Evolutionary conservation across 1,140 invertebrate genomes (phyloP).

Genomic region (Lasioglossum baleicum): DNA sequence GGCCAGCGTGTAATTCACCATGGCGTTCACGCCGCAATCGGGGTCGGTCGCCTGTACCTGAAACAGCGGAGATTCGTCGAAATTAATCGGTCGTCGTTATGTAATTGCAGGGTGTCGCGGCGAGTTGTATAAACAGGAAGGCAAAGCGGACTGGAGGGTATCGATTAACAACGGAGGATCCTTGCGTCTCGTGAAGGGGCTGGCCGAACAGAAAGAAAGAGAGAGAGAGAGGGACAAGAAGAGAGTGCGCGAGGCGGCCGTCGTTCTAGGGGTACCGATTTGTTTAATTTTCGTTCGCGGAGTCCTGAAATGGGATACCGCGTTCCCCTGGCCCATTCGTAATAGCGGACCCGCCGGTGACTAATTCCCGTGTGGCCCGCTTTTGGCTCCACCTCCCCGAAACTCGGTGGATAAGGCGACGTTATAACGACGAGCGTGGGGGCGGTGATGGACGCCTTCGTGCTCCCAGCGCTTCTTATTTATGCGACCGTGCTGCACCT

Average conservation of each 20-base stretch:
- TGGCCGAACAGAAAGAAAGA: slow-evolving; percentile 4
- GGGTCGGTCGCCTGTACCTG: slow-evolving; percentile 96
- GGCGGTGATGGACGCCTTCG: slow-evolving; percentile 74
- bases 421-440: slow-evolving; percentile 63
- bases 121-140: slow-evolving; percentile 10
- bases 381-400: slow-evolving; percentile 37
- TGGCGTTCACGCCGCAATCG: slow-evolving; percentile 96
- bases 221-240: not conserved
- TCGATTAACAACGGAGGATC: slow-evolving; percentile 15
- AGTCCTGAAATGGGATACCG: slow-evolving; percentile 66
- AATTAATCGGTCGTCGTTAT: slow-evolving; percentile 18
- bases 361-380: slow-evolving; percentile 69
- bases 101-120: slow-evolving; percentile 11
- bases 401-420: slow-evolving; percentile 53
- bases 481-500: slow-evolving; percentile 66
- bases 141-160: not conserved
- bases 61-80: slow-evolving; percentile 14
- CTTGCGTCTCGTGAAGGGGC: not conserved
- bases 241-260: not conserved
- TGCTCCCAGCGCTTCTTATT: slow-evolving; percentile 70
- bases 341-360: slow-evolving; percentile 63
- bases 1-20: slow-evolving; percentile 95
- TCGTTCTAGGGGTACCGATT: slow-evolving; percentile 37
- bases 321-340: slow-evolving; percentile 62
- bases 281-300: slow-evolving; percentile 65